Evolutionary conservation across 2,888 invertebrate species (phyloP), one percentile per base, ranked within the genome.

Genomic region (Cerastoderma edule): DNA sequence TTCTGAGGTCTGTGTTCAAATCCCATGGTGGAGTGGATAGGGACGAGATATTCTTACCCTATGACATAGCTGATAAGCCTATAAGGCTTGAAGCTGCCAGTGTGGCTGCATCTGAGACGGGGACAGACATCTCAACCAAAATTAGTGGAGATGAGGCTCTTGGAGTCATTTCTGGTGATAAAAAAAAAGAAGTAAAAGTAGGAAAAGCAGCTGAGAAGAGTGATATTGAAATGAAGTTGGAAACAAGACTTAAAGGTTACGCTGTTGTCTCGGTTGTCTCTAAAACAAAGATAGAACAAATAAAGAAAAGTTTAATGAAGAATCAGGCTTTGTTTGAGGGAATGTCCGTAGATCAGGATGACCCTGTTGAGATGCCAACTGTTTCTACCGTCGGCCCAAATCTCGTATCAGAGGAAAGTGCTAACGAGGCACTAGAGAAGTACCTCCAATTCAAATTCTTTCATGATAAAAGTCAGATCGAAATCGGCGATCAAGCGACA

Each of bases 1-100:
- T 90, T 35, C 78, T 92, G 50, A 60, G 82, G 22, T 88, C 87
- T 57, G 88, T 89, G 0, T 87, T 91, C 67, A 87, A 83, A 48
- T 78, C 89, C 4, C 76, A 84, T 69, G 91, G 92, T n/a, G 92
- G 91, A 6, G 71, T 91, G 1, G 89, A 90, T 33, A 83, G 87
- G 65, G 88, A 89, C 71, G 90, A 90, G 67, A 85, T 92, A 33
- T 92, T 89, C 69, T 71, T 92, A 16, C 92, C 92, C n/a, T 78
- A 73, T n/a, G 80, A 76, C 39, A 65, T 64, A n/a, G 57, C 68
- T 22, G 69, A 78, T 63, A 60, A 54, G n/a, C 39, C 69, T 28
- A 50, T 72, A 33, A 48, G 68, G 63, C 56, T 35, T 24, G 54
- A 78, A 69, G 65, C 60, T 46, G 54, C 60, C 24, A 54, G 32